phyloP scores from a whole-genome alignment of 2,888 invertebrate species.

The Macrosiphum euphorbiae region DNA sequence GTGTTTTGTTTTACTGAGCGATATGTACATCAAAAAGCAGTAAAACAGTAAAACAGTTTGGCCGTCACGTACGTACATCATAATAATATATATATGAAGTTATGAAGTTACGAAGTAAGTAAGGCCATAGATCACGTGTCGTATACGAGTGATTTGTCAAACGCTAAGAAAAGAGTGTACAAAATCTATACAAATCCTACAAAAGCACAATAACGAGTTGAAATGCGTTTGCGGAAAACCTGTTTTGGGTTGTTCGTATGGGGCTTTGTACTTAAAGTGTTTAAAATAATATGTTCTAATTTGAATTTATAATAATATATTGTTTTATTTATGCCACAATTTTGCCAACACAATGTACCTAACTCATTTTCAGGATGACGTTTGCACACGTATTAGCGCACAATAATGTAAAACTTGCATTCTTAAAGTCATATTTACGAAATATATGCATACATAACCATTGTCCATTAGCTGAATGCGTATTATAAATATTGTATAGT shows the following conservation, averaged over 20 bases:
- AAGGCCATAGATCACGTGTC: background rate
- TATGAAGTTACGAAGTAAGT: background rate
- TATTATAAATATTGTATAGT: background rate
- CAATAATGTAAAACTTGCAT: background rate
- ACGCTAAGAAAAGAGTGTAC: background rate
- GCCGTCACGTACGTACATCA: background rate
- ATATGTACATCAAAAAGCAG: background rate
- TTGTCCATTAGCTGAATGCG: background rate
- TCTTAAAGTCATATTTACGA: background rate
- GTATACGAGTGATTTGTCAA: background rate
- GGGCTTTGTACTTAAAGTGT: background rate
- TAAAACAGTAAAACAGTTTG: too few relatives aligned
- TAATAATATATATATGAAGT: background rate
- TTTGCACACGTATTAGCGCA: background rate
- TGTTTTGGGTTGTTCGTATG: background rate
- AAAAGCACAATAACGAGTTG: background rate
- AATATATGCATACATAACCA: background rate
- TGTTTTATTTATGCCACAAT: background rate
- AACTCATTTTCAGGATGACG: background rate
- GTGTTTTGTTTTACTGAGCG: background rate
- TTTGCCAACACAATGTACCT: background rate
- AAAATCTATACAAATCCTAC: background rate
- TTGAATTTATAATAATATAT: background rate
- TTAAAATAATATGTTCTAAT: background rate
- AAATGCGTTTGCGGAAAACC: too few relatives aligned